Base-by-base conservation (phyloP, 1,140 invertebrate genomes). In the Rhyacophila brunnea region DNA sequence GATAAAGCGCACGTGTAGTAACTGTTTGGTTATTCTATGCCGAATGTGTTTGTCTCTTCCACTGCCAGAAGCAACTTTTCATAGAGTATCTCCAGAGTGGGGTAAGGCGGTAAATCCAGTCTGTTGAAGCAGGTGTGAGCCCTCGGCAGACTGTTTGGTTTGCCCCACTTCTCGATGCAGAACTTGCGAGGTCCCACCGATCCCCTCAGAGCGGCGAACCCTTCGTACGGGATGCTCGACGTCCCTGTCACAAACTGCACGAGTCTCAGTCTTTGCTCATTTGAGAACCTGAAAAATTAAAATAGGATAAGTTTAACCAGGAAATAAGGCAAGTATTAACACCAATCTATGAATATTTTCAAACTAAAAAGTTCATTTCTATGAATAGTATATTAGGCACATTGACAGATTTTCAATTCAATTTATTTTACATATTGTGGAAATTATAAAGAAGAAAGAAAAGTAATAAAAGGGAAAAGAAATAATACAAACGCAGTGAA, bases 91-190 rank as follows among this genome's bases (percentile, higher is more conserved):
- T 96, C 93, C 44, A 87, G 91, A 0, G 93, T 94, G 45, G 93
- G 91, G 81, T 98, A 98, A 0, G 95, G 91, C 43, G 96, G 96
- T 58, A 98, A 81, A 78, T 98, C 96, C 66, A 99, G 80, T 5
- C 96, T 85, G 80, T 99, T 99, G 80, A 98, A 98, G 77, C 96
- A 98, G 0, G 96, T 98, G 73, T 99, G 96, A 5, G 95, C 94
- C 64, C 95, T 87, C 1, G 95, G 96, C 64, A 98, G 81, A 71
- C 93, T 95, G 67, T 94, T 92, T 17, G 92, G 88, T 69, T 93
- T 92, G 47, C 96, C 96, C 95, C 95, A 98, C 73, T 96, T 96
- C 77, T 99, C 96, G 67, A 99, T 96, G 73, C 95, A 98, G 78
- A 98, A 99, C 67, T 95, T 94, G 10, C 95, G 81, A 9, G 94